Evolutionary conservation across 2,113 vertebrate genomes (phyloP).

Genomic region (Tragelaphus scriptus): DNA sequence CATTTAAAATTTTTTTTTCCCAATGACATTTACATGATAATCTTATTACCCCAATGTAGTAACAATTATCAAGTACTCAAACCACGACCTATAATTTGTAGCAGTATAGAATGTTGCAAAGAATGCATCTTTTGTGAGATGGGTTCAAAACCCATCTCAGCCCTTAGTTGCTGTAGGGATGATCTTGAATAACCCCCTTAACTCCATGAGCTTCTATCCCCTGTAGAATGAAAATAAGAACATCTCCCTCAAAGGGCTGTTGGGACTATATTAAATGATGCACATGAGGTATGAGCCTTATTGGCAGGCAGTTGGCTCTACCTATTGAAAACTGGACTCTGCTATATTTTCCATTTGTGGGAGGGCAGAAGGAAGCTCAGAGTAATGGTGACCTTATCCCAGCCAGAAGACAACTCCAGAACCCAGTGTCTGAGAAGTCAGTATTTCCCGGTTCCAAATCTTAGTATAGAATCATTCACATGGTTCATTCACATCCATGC

Average conservation of each 20-base stretch:
- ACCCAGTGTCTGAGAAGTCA: not conserved
- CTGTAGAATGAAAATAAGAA: not conserved
- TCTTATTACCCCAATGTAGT: not conserved
- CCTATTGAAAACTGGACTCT: not conserved
- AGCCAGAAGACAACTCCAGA: not conserved
- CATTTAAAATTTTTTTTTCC: not conserved
- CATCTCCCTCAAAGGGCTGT: not conserved
- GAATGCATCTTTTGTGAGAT: not conserved
- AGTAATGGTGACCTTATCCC: not conserved
- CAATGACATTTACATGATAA: not conserved
- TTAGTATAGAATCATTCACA: not conserved
- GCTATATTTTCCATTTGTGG: not conserved
- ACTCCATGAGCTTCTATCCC: not conserved
- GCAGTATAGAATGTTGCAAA: not conserved
- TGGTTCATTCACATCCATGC: not conserved
- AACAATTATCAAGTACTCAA: not conserved
- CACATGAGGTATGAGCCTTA: not conserved
- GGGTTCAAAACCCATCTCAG: not conserved
- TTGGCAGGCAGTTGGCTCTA: not conserved
- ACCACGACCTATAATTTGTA: not conserved
- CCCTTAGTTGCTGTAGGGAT: not conserved
- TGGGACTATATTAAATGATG: not conserved
- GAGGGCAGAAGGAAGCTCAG: not conserved
- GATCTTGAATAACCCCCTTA: not conserved
- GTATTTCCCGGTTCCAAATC: not conserved